These are phyloP conservation scores for Xestobium rufovillosum DNA, from an alignment of 2,888 invertebrate genomes.

Conservation along the genomic window DNA sequence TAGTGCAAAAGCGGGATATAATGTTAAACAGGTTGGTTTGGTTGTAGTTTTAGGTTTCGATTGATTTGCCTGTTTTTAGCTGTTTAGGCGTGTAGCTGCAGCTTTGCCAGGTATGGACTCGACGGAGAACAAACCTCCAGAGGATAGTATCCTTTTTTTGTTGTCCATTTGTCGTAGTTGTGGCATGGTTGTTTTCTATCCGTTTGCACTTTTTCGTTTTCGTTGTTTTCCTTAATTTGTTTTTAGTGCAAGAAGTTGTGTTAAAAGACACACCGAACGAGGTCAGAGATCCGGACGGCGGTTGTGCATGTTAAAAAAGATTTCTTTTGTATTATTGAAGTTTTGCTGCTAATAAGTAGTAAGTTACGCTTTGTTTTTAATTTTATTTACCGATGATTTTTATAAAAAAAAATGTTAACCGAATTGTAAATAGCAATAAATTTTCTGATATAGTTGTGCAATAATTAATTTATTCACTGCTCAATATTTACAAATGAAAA, in stretches of 20 bases:
- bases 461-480: too few species aligned
- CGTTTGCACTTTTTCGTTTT: constrained; percentile 21
- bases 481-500: too few species aligned
- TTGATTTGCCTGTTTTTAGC: constrained; percentile 49
- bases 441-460: too few species aligned
- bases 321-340: constrained; percentile 18
- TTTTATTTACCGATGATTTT: too few species aligned
- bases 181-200: constrained; percentile 20
- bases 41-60: background rate
- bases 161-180: constrained; percentile 23
- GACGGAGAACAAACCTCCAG: constrained; percentile 88
- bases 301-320: constrained; percentile 78
- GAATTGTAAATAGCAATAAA: too few species aligned
- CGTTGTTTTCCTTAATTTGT: constrained; percentile 54
- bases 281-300: constrained; percentile 85
- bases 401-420: too few species aligned
- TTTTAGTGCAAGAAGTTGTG: constrained; percentile 95
- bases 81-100: constrained; percentile 96
- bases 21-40: constrained; percentile 87
- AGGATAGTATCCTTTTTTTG: constrained; percentile 86
- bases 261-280: constrained; percentile 94
- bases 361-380: too few species aligned
- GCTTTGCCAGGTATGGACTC: constrained; percentile 99
- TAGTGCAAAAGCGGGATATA: constrained; percentile 98
- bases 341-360: too few species aligned